Conservation (phyloP, 2,888 invertebrate genomes). For the Doris montereyensis region DNA sequence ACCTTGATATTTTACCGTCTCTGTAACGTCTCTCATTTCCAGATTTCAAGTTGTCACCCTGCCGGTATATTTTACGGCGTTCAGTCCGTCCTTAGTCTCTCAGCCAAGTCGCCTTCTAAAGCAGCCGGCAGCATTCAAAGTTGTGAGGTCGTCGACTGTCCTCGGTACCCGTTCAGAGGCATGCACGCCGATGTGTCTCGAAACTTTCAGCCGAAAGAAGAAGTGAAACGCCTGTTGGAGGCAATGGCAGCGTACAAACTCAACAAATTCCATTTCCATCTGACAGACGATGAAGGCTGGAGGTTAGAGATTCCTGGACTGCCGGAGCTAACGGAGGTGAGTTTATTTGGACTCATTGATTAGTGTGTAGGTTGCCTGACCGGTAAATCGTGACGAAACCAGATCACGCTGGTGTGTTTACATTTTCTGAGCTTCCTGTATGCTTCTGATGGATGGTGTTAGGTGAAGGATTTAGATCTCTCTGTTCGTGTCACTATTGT, state of each 20-base stretch:
- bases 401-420: too few relatives aligned
- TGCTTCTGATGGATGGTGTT: too few relatives aligned
- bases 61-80: slow-evolving; percentile 49
- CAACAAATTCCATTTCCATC: slow-evolving; percentile 69
- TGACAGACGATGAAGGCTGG: slow-evolving; percentile 71
- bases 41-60: slow-evolving; percentile 30
- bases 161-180: slow-evolving; percentile 56
- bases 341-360: too few relatives aligned
- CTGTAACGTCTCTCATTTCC: too few relatives aligned
- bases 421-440: too few relatives aligned
- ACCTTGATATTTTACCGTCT: too few relatives aligned
- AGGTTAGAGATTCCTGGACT: slow-evolving; percentile 68
- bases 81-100: slow-evolving; percentile 46
- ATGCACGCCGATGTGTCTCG: slow-evolving; percentile 59
- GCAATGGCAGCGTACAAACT: slow-evolving; percentile 70
- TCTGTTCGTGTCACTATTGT: too few relatives aligned
- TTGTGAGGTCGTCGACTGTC: slow-evolving; percentile 51
- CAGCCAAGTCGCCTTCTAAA: slow-evolving; percentile 38
- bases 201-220: slow-evolving; percentile 62
- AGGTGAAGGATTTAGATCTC: too few relatives aligned
- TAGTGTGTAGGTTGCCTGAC: too few relatives aligned
- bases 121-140: slow-evolving; percentile 44
- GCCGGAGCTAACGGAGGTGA: slow-evolving; percentile 66
- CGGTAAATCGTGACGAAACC: too few relatives aligned
- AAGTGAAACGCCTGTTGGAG: slow-evolving; percentile 57